Evolutionary conservation across 1,140 invertebrate genomes (phyloP).

Genomic region (Leptinotarsa lineolata): DNA sequence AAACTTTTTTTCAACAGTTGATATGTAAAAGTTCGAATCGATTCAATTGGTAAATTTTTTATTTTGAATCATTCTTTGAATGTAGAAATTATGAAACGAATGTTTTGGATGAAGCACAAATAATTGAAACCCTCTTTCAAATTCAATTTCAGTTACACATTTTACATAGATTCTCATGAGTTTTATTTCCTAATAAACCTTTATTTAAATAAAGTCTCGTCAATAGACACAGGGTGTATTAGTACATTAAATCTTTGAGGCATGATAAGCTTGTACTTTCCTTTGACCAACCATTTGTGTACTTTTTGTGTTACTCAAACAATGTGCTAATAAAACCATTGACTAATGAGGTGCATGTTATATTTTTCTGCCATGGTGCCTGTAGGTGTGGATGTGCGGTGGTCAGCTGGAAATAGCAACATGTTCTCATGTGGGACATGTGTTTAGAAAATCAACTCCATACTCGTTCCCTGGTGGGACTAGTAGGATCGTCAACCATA

Average conservation of each 20-base stretch:
- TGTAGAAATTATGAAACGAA: no score
- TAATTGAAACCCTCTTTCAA: no score
- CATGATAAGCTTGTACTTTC: neutral
- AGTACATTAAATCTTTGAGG: neutral
- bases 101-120: no score
- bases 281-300: neutral
- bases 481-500: conserved; percentile 96
- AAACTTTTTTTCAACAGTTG: no score
- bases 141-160: no score
- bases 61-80: no score
- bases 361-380: conserved; percentile 1
- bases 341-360: conserved; percentile 23
- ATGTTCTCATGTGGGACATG: conserved; percentile 97
- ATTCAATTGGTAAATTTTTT: no score
- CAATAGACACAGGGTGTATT: conserved; percentile 21
- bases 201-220: neutral
- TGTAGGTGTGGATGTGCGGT: conserved; percentile 97
- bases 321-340: neutral
- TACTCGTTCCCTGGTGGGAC: conserved; percentile 99
- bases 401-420: conserved; percentile 94
- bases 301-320: neutral
- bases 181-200: no score
- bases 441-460: conserved; percentile 98
- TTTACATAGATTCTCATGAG: no score
- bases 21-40: no score